phyloP scores from a whole-genome alignment of 2,888 invertebrate genomes.

The Aricia artaxerxes region DNA sequence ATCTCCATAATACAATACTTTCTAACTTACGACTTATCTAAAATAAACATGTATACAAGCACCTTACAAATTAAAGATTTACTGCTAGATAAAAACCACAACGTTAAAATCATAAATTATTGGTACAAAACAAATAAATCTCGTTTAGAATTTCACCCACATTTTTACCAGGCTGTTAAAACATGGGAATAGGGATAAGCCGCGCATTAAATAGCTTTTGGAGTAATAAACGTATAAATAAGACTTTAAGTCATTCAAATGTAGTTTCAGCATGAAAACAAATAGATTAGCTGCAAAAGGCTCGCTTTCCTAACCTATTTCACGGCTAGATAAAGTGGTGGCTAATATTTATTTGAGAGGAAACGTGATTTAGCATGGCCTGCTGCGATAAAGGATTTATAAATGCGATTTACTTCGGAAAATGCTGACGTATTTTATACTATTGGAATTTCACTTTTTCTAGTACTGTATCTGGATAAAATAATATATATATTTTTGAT shows the following conservation, averaged over 20 bases:
- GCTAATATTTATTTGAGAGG: constrained; percentile 15
- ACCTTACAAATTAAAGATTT: no score
- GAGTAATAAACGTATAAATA: background rate
- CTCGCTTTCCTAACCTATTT: constrained; percentile 2
- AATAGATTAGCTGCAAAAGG: constrained; percentile 10
- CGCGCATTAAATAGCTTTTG: background rate
- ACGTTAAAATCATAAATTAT: background rate
- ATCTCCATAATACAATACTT: no score
- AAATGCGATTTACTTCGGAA: background rate
- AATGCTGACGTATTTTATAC: background rate
- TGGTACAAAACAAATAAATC: background rate
- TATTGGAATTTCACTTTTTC: background rate
- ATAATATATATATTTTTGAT: background rate
- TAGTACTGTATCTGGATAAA: background rate
- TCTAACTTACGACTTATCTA: no score
- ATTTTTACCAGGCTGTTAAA: background rate
- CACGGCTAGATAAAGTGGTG: constrained; percentile 3
- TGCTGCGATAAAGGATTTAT: background rate
- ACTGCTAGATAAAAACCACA: background rate
- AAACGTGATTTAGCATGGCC: background rate
- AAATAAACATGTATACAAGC: no score
- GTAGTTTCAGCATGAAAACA: constrained; percentile 24
- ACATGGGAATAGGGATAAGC: background rate
- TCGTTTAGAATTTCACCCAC: background rate
- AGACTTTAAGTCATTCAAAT: background rate